phyloP scores from a whole-genome alignment of 1,140 invertebrate species.

The Rhagoletis zephyria region DNA sequence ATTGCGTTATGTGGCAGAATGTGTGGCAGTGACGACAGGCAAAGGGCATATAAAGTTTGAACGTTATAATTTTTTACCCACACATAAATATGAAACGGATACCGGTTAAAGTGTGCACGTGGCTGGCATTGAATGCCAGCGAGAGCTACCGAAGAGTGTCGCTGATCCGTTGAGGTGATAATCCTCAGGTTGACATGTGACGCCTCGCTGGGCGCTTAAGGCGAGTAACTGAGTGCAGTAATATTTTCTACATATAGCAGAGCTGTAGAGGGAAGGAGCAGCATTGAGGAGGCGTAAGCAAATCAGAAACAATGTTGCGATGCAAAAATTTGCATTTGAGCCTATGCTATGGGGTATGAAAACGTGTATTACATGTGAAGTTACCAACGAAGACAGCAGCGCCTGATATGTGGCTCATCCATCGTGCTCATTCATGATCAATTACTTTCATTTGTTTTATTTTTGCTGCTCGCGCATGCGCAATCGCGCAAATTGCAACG shows the following conservation, averaged over 20 bases:
- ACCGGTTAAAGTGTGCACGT: background rate
- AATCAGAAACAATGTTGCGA: background rate
- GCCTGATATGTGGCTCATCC: background rate
- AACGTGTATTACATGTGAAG: background rate
- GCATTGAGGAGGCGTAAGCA: background rate
- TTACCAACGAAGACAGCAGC: background rate
- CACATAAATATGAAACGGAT: background rate
- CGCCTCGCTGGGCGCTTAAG: background rate
- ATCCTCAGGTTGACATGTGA: conserved; percentile 39
- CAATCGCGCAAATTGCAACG: conserved; percentile 20
- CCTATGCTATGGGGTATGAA: background rate
- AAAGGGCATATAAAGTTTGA: conserved; percentile 21
- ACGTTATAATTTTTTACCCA: conserved; percentile 11
- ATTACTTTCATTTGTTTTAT: background rate
- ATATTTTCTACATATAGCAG: too few relatives aligned
- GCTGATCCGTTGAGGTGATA: conserved; percentile 41
- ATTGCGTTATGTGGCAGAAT: background rate
- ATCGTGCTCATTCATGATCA: background rate
- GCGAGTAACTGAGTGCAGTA: background rate
- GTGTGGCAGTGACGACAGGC: conserved; percentile 30
- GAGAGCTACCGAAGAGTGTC: background rate
- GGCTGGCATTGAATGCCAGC: background rate
- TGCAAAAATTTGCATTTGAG: background rate
- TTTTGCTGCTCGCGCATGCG: background rate
- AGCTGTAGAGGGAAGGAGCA: background rate